Evolutionary conservation across 2,888 invertebrate species (phyloP), one percentile per base, ranked within the genome.

Genomic region (Erebia palarica): DNA sequence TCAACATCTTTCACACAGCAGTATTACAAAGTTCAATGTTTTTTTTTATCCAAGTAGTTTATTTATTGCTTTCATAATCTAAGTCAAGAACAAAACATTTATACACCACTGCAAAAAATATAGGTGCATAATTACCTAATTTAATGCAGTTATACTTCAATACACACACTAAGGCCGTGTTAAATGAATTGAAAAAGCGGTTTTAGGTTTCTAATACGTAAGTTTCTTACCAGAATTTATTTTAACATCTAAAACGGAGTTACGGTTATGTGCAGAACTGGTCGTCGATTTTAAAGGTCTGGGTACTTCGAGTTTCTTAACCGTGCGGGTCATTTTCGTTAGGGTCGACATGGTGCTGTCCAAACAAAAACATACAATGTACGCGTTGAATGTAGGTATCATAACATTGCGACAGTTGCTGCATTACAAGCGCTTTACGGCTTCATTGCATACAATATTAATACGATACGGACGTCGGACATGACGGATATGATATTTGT

Each of bases 291-390:
- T 96, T 78, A 96, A 91, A 82, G 96, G 96, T 88, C 96, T 94
- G 79, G 96, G 96, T 84, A 96, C 95, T 90, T 96, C 96, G 81
- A 96, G 93, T 92, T 96, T 96, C 89, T 96, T 96, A 73, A 95
- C 95, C 81, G 95, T 95, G 89, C 96, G 94, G 89, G 95, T 95
- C 90, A 95, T 94, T 94, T 95, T 95, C 92, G 93, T 93, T 86
- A 92, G 87, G 90, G 94, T 93, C 92, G 94, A 92, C 94, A 93
- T 94, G 88, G 90, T 92, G 91, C 90, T 91, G 81, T 65, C 68
- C 77, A 81, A 83, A 82, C 73, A 81, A 78, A 84, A 75, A 79
- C 69, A 74, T 69, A 70, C 58, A 60, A 64, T 66, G 51, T 36
- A 36, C 7, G 36, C 36, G 36, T 36, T 36, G 36, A 36, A 36